Conservation (phyloP, 2,888 invertebrate species). For the Dryobotodes eremita region DNA sequence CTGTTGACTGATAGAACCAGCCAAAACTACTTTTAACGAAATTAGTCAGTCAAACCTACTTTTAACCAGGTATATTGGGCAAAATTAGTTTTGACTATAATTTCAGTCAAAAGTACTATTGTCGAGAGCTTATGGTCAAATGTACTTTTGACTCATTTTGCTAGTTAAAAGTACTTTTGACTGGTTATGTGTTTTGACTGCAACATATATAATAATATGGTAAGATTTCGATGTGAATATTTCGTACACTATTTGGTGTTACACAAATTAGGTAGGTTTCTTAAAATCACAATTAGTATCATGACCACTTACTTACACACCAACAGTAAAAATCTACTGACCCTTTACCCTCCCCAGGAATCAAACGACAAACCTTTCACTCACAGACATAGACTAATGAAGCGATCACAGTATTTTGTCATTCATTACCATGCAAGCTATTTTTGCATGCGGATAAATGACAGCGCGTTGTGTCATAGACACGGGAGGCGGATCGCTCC, state of each 20-base stretch:
- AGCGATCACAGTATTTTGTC: slow-evolving; percentile 52
- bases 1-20: too few relatives aligned
- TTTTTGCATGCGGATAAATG: slow-evolving; percentile 78
- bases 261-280: neutral
- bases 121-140: too few relatives aligned
- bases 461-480: slow-evolving; percentile 80
- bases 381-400: slow-evolving; percentile 39
- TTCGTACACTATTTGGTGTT: neutral
- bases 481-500: slow-evolving; percentile 79
- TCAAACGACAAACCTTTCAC: slow-evolving; percentile 17
- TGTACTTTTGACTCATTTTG: too few relatives aligned
- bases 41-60: too few relatives aligned
- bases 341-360: neutral
- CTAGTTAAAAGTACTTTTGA: too few relatives aligned
- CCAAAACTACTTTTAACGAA: too few relatives aligned
- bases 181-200: too few relatives aligned
- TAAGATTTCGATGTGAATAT: neutral
- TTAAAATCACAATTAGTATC: neutral
- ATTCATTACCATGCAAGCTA: slow-evolving; percentile 59
- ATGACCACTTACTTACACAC: neutral
- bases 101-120: too few relatives aligned
- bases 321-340: neutral
- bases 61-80: too few relatives aligned
- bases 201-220: neutral
- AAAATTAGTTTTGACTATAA: too few relatives aligned